These are phyloP conservation scores for Callipepla squamata DNA, from an alignment of 2,113 vertebrate genomes.

Conservation along the genomic window DNA sequence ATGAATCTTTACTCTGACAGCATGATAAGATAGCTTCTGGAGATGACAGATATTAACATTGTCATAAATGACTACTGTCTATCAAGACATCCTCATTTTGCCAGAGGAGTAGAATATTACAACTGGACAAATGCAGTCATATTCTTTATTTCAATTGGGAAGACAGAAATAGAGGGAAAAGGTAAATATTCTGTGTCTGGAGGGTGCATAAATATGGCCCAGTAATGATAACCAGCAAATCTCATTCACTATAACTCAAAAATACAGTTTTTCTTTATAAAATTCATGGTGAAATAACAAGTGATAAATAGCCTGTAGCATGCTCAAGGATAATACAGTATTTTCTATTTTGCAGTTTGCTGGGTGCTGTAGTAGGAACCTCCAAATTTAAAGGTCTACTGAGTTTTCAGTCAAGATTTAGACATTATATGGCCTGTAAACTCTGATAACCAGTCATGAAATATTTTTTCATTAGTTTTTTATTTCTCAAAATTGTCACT, in stretches of 20 bases:
- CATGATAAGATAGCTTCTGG: not conserved
- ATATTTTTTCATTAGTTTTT: not conserved
- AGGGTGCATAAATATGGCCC: constrained; percentile 11
- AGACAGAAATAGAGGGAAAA: not conserved
- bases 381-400: not conserved
- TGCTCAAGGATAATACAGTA: not conserved
- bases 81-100: constrained; percentile 22
- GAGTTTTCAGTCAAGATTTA: not conserved
- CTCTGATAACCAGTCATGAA: not conserved
- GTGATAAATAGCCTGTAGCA: not conserved
- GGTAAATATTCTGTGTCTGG: not conserved
- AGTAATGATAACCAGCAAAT: constrained; percentile 13
- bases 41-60: constrained; percentile 4
- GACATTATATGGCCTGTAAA: not conserved
- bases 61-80: not conserved
- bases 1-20: not conserved
- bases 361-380: not conserved
- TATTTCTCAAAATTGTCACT: not conserved
- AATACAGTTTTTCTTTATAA: constrained; percentile 2
- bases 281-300: constrained; percentile 19
- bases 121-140: not conserved
- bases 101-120: not conserved
- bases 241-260: not conserved
- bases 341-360: not conserved
- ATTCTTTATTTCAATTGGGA: not conserved